Percentiles rank a stretch among this genome's conserved stretches.
phyloP scores from a whole-genome alignment of 2,113 vertebrate genomes.

The Callionymus lyra region DNA sequence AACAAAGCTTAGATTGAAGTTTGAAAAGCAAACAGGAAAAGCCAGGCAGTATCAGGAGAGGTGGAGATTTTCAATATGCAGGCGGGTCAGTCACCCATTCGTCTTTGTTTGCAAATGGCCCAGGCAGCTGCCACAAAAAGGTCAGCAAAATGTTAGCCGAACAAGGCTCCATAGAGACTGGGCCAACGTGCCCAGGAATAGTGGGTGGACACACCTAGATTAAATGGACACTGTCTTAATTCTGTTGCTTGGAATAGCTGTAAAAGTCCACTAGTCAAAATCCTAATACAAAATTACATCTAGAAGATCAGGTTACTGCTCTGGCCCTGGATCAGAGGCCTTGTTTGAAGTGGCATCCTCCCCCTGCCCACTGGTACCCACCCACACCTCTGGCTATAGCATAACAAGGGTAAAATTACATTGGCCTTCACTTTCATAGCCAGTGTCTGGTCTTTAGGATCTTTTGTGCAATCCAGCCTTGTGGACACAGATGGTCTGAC shows the following conservation, averaged over 20 bases:
- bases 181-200: constrained; percentile 12
- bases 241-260: background rate
- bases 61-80: constrained; percentile 10
- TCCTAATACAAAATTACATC: background rate
- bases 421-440: constrained; percentile 6
- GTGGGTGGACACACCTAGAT: constrained; percentile 18
- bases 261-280: background rate
- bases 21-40: constrained; percentile 41
- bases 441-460: constrained; percentile 20
- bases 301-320: constrained; percentile 34
- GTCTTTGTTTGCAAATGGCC: constrained; percentile 56
- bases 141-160: constrained; percentile 60
- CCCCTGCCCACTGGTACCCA: constrained; percentile 15
- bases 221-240: constrained; percentile 1
- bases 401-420: constrained; percentile 41
- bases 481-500: too few species aligned
- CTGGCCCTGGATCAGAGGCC: constrained; percentile 7
- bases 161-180: constrained; percentile 39
- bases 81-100: constrained; percentile 26
- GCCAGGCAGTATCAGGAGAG: constrained; percentile 5
- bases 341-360: constrained; percentile 46
- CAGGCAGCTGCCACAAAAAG: constrained; percentile 53
- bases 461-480: constrained; percentile 25
- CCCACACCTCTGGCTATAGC: constrained; percentile 39
- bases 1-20: background rate